A percentile compares a stretch with the other conserved stretches of the same genome.
Evolutionary conservation across 2,888 invertebrate species (phyloP).

Genomic region (Sisyra terminalis): DNA sequence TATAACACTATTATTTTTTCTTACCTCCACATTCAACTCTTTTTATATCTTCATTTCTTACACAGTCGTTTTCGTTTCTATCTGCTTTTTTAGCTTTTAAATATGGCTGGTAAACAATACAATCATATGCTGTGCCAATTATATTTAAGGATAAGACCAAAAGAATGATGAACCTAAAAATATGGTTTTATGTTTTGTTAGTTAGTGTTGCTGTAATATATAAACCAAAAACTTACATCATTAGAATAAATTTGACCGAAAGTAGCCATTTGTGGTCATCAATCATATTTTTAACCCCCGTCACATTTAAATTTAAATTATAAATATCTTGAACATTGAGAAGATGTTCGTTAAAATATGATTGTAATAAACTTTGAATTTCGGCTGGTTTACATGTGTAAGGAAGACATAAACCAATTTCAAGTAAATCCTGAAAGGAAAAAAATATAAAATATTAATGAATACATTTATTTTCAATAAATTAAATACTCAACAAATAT

Average conservation of each 20-base stretch:
- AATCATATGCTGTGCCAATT: constrained; percentile 22
- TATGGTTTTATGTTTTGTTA: background rate
- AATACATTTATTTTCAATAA: background rate
- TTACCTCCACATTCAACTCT: too few species aligned
- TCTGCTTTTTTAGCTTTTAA: constrained; percentile 2
- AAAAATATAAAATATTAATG: background rate
- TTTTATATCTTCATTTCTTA: too few species aligned
- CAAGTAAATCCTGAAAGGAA: constrained; percentile 23
- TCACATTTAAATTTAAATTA: constrained; percentile 21
- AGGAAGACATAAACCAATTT: constrained; percentile 29
- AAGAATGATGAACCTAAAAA: constrained; percentile 16
- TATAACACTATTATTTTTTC: too few species aligned
- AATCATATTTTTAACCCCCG: constrained; percentile 20
- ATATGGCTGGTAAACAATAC: constrained; percentile 17
- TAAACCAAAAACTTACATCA: constrained; percentile 21
- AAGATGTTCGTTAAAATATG: constrained; percentile 19
- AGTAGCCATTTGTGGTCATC: constrained; percentile 20
- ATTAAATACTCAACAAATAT: constrained; percentile 3
- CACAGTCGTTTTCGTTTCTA: too few species aligned
- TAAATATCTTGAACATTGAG: constrained; percentile 23
- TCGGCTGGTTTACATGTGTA: constrained; percentile 22
- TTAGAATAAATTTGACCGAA: constrained; percentile 20
- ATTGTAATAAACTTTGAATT: constrained; percentile 18
- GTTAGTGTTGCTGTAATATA: too few species aligned
- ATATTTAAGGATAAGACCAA: constrained; percentile 18